Evolutionary conservation across 92 coral and sea anemone species (phyloP).

Genomic region (Parazoanthus atlanticus): DNA sequence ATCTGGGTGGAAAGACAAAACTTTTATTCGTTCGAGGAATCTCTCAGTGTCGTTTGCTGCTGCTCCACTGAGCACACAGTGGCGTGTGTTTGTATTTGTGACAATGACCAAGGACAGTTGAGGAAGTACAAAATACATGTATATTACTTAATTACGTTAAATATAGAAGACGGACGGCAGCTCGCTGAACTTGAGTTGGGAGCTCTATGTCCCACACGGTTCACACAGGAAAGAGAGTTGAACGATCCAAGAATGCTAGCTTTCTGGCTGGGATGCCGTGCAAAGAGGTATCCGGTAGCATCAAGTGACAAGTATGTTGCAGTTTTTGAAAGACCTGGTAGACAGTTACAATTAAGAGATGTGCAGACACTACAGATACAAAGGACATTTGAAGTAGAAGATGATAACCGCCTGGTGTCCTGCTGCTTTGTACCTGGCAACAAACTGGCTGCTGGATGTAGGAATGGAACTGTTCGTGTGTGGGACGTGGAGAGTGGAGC

Average conservation of each 20-base stretch:
- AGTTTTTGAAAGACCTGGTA: not conserved
- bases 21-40: not conserved
- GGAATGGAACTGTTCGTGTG: not conserved
- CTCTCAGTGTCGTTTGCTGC: not conserved
- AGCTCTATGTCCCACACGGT: not conserved
- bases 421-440: not conserved
- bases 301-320: too few species aligned
- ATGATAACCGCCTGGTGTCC: not conserved
- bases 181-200: not conserved
- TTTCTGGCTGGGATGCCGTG: too few species aligned
- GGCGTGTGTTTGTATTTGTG: not conserved
- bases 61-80: not conserved
- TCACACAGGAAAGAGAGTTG: too few species aligned
- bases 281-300: too few species aligned
- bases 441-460: not conserved
- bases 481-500: not conserved
- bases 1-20: not conserved
- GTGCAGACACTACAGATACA: not conserved
- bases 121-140: too few species aligned
- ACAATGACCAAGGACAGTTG: too few species aligned
- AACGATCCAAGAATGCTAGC: too few species aligned
- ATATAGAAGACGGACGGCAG: not conserved
- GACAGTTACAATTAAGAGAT: too few species aligned
- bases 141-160: too few species aligned
- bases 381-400: not conserved